Evolutionary conservation across 1,140 invertebrate genomes (phyloP).

Genomic region (Penaeus japonicus): DNA sequence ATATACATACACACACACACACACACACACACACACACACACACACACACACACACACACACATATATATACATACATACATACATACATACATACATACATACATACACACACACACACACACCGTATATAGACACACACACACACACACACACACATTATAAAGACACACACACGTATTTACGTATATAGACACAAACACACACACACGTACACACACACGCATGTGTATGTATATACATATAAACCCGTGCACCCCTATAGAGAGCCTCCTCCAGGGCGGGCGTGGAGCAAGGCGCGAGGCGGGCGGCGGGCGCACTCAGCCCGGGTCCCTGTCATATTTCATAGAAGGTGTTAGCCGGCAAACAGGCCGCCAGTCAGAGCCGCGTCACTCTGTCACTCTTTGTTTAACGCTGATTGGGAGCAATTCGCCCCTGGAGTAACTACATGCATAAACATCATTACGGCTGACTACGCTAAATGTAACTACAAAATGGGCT

Average conservation of each 20-base stretch:
- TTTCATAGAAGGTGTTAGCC: conserved; percentile 38
- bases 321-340: conserved; percentile 39
- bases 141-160: background rate
- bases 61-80: too few species aligned
- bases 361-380: conserved; percentile 24
- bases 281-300: background rate
- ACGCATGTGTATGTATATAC: background rate
- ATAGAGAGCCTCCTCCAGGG: background rate
- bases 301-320: too few species aligned
- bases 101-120: background rate
- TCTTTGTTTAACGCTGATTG: conserved; percentile 46
- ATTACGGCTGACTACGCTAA: conserved; percentile 13
- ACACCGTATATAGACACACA: background rate
- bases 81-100: background rate
- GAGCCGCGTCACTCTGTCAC: conserved; percentile 37
- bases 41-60: background rate
- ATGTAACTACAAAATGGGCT: background rate
- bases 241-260: background rate
- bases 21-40: background rate
- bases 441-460: conserved; percentile 18
- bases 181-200: background rate
- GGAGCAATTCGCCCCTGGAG: conserved; percentile 35
- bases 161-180: background rate
- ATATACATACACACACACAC: too few species aligned
- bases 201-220: background rate